Base-by-base conservation (phyloP, 2,797 vertebrate species). In the Gambelia wislizenii region DNA sequence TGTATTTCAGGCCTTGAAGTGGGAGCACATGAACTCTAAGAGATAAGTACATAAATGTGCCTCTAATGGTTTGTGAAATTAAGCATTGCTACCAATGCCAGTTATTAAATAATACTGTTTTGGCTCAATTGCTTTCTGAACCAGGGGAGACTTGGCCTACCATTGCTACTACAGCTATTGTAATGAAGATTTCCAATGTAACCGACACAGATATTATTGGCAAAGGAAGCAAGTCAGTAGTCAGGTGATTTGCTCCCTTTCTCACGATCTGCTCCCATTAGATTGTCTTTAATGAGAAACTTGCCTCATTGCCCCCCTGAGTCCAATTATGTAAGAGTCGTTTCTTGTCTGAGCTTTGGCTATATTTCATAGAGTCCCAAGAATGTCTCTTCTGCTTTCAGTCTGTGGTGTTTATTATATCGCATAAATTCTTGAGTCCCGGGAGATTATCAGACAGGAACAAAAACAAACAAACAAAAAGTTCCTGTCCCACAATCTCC, bases 281-380 rank as follows among this genome's bases (percentile, higher is more conserved):
- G 77, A n/a, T 27, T 69, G 44, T 47, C 79, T 87, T 87, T 77
- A 89, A 89, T 78, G 85, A 70, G 81, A 88, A 49, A 0, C 1
- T 85, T 90, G 86, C 69, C 85, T 89, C 79, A 54, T 75, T 74
- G 82, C 42, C 0, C 33, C 61, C 25, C 2, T 0, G 49, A 74
- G 20, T n/a, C 10, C 22, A 90, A 79, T 70, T 93, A 93, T 86
- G 27, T 8, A 72, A 77, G 33, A 16, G 42, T 14, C 3, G 1
- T 84, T 91, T 54, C 67, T 30, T 92, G 69, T 18, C 3, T 14
- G 74, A 84, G 27, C 9, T 61, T 91, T 88, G 42, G 52, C 16
- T 78, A 20, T 47, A 42, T 42, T 91, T 25, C 89, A 44, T 16
- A 74, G 33, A 61, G 90, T 92, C 89, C 86, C 85, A 84, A 88